A percentile compares a stretch with the other conserved stretches of the same genome.
Evolutionary conservation across 2,797 vertebrate genomes (phyloP).

Genomic region (Girardinus metallicus): DNA sequence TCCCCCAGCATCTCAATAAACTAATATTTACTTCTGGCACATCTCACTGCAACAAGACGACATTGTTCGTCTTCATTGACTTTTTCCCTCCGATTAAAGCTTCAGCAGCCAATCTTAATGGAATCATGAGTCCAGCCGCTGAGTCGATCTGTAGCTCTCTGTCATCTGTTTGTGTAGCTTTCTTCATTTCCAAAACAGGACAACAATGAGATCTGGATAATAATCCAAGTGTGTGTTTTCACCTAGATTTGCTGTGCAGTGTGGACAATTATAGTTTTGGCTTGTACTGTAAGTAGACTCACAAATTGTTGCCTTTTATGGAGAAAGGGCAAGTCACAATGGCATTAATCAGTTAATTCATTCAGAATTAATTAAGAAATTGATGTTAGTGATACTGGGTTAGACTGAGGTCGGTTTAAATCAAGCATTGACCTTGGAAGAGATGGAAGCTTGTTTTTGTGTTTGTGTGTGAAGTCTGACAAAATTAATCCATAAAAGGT

Average conservation of each 20-base stretch:
- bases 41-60: background rate
- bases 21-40: background rate
- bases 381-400: background rate
- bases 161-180: conserved; percentile 22
- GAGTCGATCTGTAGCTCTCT: conserved; percentile 29
- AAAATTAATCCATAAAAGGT: conserved; percentile 17
- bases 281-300: background rate
- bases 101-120: conserved; percentile 17
- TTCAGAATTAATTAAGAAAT: background rate
- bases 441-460: background rate
- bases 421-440: background rate
- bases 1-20: background rate
- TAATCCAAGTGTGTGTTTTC: conserved; percentile 1
- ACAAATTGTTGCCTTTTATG: background rate
- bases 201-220: background rate
- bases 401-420: background rate
- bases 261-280: background rate
- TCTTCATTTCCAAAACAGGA: conserved; percentile 10
- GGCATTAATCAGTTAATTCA: background rate
- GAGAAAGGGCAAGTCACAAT: background rate
- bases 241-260: background rate
- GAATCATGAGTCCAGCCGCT: background rate
- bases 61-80: conserved; percentile 16
- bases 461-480: background rate
- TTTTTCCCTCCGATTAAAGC: conserved; percentile 4